phyloP scores from a whole-genome alignment of 2,113 vertebrate genomes.

The Lathamus discolor region DNA sequence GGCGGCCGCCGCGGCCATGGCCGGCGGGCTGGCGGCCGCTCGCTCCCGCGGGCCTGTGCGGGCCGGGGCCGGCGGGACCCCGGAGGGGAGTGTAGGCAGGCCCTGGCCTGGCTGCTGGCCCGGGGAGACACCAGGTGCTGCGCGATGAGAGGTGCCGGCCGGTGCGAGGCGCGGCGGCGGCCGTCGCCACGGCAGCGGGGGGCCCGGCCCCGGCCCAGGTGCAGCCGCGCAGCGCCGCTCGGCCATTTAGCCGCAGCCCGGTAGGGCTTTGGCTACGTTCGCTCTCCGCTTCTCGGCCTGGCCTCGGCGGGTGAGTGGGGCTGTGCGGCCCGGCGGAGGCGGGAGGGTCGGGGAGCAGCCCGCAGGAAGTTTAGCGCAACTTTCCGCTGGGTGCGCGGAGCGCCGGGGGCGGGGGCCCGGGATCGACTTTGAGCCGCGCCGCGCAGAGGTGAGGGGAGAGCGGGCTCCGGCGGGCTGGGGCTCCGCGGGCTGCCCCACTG shows the following conservation, averaged over 20 bases:
- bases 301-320: background rate
- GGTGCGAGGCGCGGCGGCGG: background rate
- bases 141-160: background rate
- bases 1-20: background rate
- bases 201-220: background rate
- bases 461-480: background rate
- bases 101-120: background rate
- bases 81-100: too few species aligned
- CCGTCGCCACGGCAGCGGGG: background rate
- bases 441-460: background rate
- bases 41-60: background rate
- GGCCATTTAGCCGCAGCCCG: background rate
- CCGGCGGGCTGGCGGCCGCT: background rate
- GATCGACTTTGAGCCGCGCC: background rate
- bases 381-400: conserved; percentile 17
- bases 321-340: background rate
- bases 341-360: background rate
- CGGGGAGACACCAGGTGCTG: background rate
- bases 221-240: background rate
- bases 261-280: fast-evolving
- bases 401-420: background rate
- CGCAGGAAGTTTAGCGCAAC: conserved; percentile 41
- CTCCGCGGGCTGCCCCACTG: background rate
- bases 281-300: fast-evolving
- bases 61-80: fast-evolving